Base-by-base conservation (phyloP, 2,113 vertebrate genomes). In the Archilochus colubris region DNA sequence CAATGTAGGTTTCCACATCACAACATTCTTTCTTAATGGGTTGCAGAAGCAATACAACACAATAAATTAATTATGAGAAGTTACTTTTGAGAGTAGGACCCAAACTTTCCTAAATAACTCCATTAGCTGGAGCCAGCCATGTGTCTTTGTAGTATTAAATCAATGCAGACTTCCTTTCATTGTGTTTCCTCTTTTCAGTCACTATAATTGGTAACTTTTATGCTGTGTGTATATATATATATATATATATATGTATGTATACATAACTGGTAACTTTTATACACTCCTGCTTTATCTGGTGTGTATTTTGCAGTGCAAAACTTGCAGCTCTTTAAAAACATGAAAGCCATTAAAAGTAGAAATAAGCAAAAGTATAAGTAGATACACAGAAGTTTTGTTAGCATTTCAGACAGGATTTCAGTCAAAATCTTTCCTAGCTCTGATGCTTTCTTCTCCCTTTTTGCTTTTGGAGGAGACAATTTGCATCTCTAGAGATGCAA, bases 1-100 rank as follows among this genome's bases (percentile, higher is more conserved):
- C 33, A 63, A 30, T 79, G 27, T 40, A 80, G 27, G 40, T 83
- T 93, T 94, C 70, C 66, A 66, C 12, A 3, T 86, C 76, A 86
- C 55, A 93, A 67, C 2, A 3, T 75, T 86, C 51, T 84, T 94
- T 74, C 91, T 88, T 97, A 96, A 96, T 93, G 91, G 93, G 24
- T 74, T 86, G 36, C 33, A 86, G 80, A 94, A 90, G 61, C 43
- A 93, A 62, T 69, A 59, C 33, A 69, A 87, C 53, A 25, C 43
- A 74, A 95, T 97, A 93, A 95, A 96, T 97, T 94, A 95, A 96
- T 97, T 91, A 97, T 95, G 92, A 96, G 89, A 88, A 62, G 14
- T 55, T 94, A 76, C 89, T 94, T 97, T 89, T 54, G 92, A 55
- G 84, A 96, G 27, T 88, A 93, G 73, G 86, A 94, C 24, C 7